A percentile compares a stretch with the other conserved stretches of the same genome.
These are phyloP conservation scores for Schizopygopsis malacanthus DNA, from an alignment of 2,797 vertebrate species.

Conservation along the genomic window DNA sequence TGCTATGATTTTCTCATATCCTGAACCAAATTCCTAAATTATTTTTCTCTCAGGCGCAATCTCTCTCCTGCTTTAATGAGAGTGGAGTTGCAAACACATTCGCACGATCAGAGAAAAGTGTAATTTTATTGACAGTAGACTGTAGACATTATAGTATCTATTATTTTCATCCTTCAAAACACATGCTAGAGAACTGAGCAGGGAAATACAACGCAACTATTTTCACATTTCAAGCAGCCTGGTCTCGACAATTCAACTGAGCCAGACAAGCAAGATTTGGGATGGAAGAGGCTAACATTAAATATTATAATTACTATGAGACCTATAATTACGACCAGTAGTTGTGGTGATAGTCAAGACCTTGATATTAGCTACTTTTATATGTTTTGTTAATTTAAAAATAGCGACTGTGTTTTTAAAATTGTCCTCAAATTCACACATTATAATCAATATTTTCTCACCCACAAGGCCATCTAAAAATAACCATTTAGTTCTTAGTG, in stretches of 20 bases:
- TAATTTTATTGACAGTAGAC: constrained; percentile 22
- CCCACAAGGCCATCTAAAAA: no score
- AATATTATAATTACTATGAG: no score
- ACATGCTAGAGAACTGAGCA: not conserved
- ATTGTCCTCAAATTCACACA: no score
- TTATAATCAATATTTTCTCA: no score
- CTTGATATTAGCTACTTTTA: not conserved
- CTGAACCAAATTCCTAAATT: not conserved
- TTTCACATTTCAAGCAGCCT: not conserved
- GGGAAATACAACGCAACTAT: not conserved
- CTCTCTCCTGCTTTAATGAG: not conserved
- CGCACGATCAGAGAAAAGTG: not conserved
- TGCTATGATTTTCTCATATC: not conserved
- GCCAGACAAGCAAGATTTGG: not conserved
- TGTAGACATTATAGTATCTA: not conserved
- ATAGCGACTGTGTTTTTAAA: not conserved
- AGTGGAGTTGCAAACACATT: not conserved
- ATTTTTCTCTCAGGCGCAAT: not conserved
- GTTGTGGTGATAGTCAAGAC: not conserved
- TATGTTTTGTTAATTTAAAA: not conserved
- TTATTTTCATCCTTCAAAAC: constrained; percentile 21
- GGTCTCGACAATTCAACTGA: not conserved
- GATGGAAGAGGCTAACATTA: not conserved
- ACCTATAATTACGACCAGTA: not conserved
- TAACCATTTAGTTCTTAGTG: no score